Base-by-base conservation (phyloP, 2,888 invertebrate genomes). In the Desoria tigrina region DNA sequence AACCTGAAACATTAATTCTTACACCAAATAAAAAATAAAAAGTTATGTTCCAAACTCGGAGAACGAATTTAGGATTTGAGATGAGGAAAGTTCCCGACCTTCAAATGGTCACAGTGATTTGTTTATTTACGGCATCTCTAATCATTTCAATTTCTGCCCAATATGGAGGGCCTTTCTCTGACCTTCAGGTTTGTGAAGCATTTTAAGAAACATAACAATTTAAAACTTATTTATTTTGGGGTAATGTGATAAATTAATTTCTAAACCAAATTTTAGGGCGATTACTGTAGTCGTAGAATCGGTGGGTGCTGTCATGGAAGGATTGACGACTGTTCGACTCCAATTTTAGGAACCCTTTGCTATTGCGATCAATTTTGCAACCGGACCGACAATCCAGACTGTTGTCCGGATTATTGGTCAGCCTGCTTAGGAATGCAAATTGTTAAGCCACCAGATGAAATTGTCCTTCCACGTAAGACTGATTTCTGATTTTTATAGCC, bases 311-410 rank as follows among this genome's bases (percentile, higher is more conserved):
- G 96, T 78, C 77, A 78, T 0, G 85, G 87, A 55, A 83, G 96
- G 53, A 82, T 86, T 72, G 96, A 96, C 79, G 84, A 85, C 21
- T 96, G 96, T 79, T 86, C 92, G 0, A 85, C 88, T 60, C 88
- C 87, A 26, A 92, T 95, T 77, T 81, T 90, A 66, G 93, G 86
- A 68, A 92, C 94, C 0, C 80, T 90, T 16, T 97, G 97, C 81
- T 97, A 97, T 81, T 97, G 97, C 80, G 97, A 97, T 80, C 85
- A 90, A 74, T 96, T 95, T 81, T 96, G 96, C 82, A 88, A 91
- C 79, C 82, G 89, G 37, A 85, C 85, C 0, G 79, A 82, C 11
- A 84, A 84, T 42, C 87, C 88, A 74, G 96, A 96, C 79, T 97
- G 96, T 79, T 97, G 96, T 78, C 96, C 96, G 0, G 97, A 97